Evolutionary conservation across 1,140 invertebrate genomes (phyloP), one percentile per base, ranked within the genome.

Genomic region (Sweltsa coloradensis): DNA sequence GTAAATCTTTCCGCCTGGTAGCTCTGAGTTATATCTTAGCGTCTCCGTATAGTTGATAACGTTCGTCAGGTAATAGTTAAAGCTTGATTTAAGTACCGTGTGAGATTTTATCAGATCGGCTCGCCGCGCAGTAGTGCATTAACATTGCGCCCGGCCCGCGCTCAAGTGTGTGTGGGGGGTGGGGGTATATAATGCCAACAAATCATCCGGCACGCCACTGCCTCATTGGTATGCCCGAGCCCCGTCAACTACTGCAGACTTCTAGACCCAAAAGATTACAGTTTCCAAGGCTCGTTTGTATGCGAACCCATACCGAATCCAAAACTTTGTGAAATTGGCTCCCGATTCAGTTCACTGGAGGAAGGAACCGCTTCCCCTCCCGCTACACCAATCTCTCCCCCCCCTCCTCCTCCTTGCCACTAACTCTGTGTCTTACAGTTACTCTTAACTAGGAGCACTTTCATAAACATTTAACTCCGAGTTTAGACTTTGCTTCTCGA

Each of bases 271-370:
- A 21, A 39, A 22, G 36, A 11, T 39, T 39, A 39, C 7, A 18
- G 36, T 39, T 39, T 39, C 23, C 18, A 19, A 40, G 37, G 37
- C 60, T 63, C 62, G 60, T 66, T 66, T 64, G 62, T 66, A 66
- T 66, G 64, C 64, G 60, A 47, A 55, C 50, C 59, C 53, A 51
- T 53, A 49, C 53, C 59, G 60, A 55, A 60, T 60, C 60, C 61
- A 64, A 66, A 66, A 65, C 58, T 66, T 66, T 64, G 60, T 58
- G 60, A 65, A 67, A 67, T 67, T 67, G 62, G 62, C 60, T 65
- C 60, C 57, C 64, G 63, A 67, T 67, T 60, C 63, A 60, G 63
- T 64, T 63, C 61, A 65, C 47, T 61, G 63, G 60, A 64, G 62
- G 59, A 63, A 51, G 58, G 60, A 61, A 62, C 57, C 56, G n/a